phyloP scores from a whole-genome alignment of 2,888 invertebrate genomes.

The Marronus borbonicus region DNA sequence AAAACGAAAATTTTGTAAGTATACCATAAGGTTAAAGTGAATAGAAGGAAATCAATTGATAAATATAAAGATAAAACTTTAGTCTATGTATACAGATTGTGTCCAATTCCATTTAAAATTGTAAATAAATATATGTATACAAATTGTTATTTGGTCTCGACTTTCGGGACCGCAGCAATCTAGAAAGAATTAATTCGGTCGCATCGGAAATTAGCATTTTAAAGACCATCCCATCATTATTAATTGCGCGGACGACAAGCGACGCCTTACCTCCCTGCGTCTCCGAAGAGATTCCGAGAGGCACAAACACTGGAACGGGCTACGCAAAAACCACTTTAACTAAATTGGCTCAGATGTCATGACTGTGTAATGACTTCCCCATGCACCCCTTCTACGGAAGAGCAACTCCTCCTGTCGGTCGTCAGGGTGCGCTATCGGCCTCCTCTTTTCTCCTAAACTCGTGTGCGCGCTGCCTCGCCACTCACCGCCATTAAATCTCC shows the following conservation, averaged over 20 bases:
- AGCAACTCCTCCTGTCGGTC: conserved; percentile 54
- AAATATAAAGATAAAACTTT: too few species aligned
- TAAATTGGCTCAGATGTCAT: conserved; percentile 70
- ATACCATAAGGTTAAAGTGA: too few species aligned
- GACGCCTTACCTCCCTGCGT: conserved; percentile 31
- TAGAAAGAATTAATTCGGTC: conserved; percentile 46
- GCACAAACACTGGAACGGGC: conserved; percentile 48
- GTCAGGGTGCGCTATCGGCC: conserved; percentile 51
- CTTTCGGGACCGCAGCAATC: too few species aligned
- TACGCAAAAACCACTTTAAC: conserved; percentile 69
- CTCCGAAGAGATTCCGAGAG: background rate
- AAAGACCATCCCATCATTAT: conserved; percentile 53
- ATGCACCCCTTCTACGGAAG: conserved; percentile 54
- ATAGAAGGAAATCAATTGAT: too few species aligned
- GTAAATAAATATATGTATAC: conserved; percentile 18
- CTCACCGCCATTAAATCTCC: conserved; percentile 71
- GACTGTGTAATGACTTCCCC: conserved; percentile 67
- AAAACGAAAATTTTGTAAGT: too few species aligned
- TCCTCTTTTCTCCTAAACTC: conserved; percentile 42
- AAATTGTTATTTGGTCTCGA: conserved; percentile 21
- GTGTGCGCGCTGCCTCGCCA: conserved; percentile 53
- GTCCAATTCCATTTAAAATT: background rate
- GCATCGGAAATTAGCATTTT: conserved; percentile 49
- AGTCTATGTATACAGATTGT: background rate
- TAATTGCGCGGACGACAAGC: conserved; percentile 55